phyloP scores from a whole-genome alignment of 1,140 invertebrate species.

The Leptinotarsa lineolata region DNA sequence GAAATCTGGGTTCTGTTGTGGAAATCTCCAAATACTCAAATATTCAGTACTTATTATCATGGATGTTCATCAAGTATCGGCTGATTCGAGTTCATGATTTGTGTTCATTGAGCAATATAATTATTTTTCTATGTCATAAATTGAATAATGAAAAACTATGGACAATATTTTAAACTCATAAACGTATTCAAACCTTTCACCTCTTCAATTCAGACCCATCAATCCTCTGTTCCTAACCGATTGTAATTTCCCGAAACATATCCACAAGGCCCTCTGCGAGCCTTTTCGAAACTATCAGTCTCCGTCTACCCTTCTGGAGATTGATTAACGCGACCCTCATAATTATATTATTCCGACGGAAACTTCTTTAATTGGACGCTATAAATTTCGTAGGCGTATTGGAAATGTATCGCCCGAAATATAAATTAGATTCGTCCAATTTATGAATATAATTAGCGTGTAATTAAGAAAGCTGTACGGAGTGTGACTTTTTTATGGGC shows the following conservation, averaged over 20 bases:
- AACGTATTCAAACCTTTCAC: no score
- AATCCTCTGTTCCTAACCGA: no score
- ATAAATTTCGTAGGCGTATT: slow-evolving; percentile 20
- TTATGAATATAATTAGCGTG: slow-evolving; percentile 34
- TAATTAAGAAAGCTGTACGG: slow-evolving; percentile 26
- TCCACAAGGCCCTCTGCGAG: not conserved
- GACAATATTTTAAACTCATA: no score
- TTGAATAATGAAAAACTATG: no score
- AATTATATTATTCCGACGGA: not conserved
- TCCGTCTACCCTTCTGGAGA: slow-evolving; percentile 8
- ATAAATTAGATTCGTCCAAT: slow-evolving; percentile 31
- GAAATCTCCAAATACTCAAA: no score
- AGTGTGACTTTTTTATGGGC: slow-evolving; percentile 28
- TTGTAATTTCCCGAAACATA: not conserved
- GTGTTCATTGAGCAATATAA: no score
- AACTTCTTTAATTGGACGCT: slow-evolving; percentile 24
- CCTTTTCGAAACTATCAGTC: not conserved
- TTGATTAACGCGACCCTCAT: slow-evolving; percentile 10
- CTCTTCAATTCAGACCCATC: no score
- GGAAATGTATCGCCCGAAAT: slow-evolving; percentile 16
- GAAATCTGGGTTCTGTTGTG: no score
- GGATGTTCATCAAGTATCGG: no score
- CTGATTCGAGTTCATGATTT: no score
- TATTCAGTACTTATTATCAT: no score
- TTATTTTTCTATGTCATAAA: no score